phyloP scores from a whole-genome alignment of 2,797 vertebrate species.

The Anolis apletophallus region DNA sequence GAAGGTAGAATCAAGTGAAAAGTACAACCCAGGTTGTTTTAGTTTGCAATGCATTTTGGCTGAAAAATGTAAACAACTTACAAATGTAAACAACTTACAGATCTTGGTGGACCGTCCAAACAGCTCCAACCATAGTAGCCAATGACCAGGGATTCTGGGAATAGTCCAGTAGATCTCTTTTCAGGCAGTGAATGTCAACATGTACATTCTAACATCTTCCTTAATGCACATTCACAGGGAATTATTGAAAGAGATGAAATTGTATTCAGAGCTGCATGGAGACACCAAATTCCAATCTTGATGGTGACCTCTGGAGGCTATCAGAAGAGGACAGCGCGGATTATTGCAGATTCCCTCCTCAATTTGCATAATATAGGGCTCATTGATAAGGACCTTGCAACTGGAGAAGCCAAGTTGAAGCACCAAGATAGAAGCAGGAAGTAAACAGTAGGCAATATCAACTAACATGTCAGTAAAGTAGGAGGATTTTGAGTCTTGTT shows the following conservation, averaged over 20 bases:
- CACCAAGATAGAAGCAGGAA: constrained; percentile 46
- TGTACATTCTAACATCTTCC: not conserved
- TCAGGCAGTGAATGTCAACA: not conserved
- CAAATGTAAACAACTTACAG: too few species aligned
- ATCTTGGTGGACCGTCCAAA: too few species aligned
- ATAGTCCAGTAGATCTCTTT: too few species aligned
- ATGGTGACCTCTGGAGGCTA: constrained; percentile 98
- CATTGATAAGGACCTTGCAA: constrained; percentile 72
- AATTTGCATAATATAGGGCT: constrained; percentile 87
- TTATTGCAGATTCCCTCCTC: constrained; percentile 96
- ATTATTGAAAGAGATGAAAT: constrained; percentile 72
- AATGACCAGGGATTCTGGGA: too few species aligned
- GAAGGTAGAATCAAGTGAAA: too few species aligned
- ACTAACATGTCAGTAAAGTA: not conserved
- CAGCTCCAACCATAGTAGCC: too few species aligned
- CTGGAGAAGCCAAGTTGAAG: constrained; percentile 18
- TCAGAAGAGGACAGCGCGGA: constrained; percentile 93
- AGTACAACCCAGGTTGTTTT: too few species aligned
- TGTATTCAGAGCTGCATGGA: constrained; percentile 86
- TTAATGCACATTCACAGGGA: constrained; percentile 25
- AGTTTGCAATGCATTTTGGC: too few species aligned
- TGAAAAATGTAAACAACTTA: too few species aligned
- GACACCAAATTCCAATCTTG: constrained; percentile 86
- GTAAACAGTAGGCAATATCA: not conserved
- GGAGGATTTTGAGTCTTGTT: not conserved